phyloP scores from a whole-genome alignment of 2,888 invertebrate genomes.

The Macaria liturata region DNA sequence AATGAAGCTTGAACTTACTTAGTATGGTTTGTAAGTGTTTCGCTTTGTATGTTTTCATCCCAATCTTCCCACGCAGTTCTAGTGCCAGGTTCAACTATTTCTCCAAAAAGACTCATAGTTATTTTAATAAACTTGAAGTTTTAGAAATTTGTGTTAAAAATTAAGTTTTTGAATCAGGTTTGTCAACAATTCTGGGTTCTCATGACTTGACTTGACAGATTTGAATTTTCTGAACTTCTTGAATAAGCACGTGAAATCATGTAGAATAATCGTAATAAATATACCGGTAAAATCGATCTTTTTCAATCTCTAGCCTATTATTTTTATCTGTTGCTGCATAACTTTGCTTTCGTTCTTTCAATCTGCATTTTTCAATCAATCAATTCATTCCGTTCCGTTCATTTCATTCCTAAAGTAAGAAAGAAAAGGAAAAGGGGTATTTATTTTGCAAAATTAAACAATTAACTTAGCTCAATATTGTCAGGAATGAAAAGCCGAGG shows the following conservation, averaged over 20 bases:
- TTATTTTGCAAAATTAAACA: conserved; percentile 23
- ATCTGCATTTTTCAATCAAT: neutral
- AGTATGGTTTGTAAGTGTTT: conserved; percentile 23
- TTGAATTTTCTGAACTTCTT: neutral
- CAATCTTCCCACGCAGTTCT: conserved; percentile 75
- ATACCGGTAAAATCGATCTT: too few relatives aligned
- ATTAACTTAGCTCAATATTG: conserved; percentile 1
- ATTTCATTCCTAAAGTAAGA: conserved; percentile 12
- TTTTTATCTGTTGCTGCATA: too few relatives aligned
- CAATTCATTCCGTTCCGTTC: neutral
- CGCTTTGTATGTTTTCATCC: conserved; percentile 56
- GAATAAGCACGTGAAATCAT: too few relatives aligned
- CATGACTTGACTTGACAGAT: conserved; percentile 4
- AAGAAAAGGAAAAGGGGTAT: conserved; percentile 3
- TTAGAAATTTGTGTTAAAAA: neutral
- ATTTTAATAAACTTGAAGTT: neutral
- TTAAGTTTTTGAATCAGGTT: neutral
- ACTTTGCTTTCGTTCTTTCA: neutral
- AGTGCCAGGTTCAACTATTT: conserved; percentile 69
- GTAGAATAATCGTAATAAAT: too few relatives aligned
- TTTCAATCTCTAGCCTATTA: too few relatives aligned
- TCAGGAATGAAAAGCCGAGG: conserved; percentile 26
- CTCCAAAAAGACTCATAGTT: conserved; percentile 66
- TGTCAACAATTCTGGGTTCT: neutral
- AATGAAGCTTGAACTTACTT: conserved; percentile 41